These are phyloP conservation scores for Pipistrellus pipistrellus DNA, from an alignment of 2,797 vertebrate species.

Conservation along the genomic window DNA sequence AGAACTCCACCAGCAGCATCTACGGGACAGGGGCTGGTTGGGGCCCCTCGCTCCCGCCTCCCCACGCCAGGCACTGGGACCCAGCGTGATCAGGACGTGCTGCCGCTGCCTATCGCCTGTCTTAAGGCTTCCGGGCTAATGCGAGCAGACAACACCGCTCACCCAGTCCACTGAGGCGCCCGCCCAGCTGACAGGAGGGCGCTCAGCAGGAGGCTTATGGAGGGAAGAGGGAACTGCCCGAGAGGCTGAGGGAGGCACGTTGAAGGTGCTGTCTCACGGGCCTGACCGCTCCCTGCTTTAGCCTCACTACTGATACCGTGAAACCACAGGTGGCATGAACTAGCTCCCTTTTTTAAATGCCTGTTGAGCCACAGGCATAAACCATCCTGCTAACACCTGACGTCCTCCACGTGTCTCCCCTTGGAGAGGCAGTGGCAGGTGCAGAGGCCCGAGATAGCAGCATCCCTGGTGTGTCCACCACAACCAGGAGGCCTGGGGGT, in stretches of 20 bases:
- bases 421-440: background rate
- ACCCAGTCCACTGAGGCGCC: background rate
- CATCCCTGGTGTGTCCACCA: background rate
- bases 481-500: background rate
- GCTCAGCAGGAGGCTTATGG: background rate
- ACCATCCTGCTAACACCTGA: background rate
- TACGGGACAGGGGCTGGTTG: constrained; percentile 65
- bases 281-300: background rate
- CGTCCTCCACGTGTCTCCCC: background rate
- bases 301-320: background rate
- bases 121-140: background rate
- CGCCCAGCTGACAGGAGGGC: background rate
- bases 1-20: constrained; percentile 96
- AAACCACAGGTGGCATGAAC: background rate
- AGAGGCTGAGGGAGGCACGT: background rate
- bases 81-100: background rate
- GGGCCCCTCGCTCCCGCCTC: background rate
- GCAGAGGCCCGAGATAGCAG: background rate
- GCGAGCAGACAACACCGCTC: rapidly evolving
- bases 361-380: background rate
- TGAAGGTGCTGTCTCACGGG: rapidly evolving
- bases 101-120: rapidly evolving
- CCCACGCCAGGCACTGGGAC: rapidly evolving
- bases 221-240: background rate
- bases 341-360: background rate